phyloP scores from a whole-genome alignment of 2,888 invertebrate species.

The Choristoneura rosaceana region DNA sequence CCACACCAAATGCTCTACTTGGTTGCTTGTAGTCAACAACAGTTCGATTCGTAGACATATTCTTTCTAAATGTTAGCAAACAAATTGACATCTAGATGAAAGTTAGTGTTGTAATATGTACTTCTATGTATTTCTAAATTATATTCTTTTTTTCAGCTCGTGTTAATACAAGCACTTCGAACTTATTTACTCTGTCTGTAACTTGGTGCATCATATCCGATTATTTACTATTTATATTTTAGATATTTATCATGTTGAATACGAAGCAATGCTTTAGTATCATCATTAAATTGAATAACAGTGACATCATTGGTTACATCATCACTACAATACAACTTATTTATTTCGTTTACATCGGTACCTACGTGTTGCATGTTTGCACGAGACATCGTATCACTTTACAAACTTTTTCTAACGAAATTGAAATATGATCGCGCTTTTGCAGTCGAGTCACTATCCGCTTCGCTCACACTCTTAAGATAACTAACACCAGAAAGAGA shows the following conservation, averaged over 20 bases:
- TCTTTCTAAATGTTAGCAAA: not conserved
- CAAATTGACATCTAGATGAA: not conserved
- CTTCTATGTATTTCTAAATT: not conserved
- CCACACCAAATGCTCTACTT: conserved; percentile 8
- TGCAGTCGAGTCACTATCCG: conserved; percentile 42
- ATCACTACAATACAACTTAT: conserved; percentile 17
- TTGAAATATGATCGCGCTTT: conserved; percentile 54
- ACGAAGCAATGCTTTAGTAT: conserved; percentile 3
- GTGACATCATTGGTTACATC: conserved; percentile 36
- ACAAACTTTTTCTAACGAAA: conserved; percentile 52
- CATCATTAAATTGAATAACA: conserved; percentile 3
- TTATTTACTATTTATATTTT: not conserved
- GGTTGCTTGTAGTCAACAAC: not conserved
- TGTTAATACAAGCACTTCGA: not conserved
- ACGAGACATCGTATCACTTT: conserved; percentile 24
- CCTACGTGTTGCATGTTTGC: not conserved
- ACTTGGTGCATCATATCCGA: not conserved
- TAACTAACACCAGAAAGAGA: conserved; percentile 53
- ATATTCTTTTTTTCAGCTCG: not conserved
- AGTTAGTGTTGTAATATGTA: not conserved
- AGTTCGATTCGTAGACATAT: not conserved
- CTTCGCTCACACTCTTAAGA: conserved; percentile 55
- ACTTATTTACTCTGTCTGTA: not conserved
- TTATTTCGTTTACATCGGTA: not conserved
- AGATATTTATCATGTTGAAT: conserved; percentile 14